Evolutionary conservation across 2,113 vertebrate genomes (phyloP), one percentile per base, ranked within the genome.

Genomic region (Rhinoderma darwinii): DNA sequence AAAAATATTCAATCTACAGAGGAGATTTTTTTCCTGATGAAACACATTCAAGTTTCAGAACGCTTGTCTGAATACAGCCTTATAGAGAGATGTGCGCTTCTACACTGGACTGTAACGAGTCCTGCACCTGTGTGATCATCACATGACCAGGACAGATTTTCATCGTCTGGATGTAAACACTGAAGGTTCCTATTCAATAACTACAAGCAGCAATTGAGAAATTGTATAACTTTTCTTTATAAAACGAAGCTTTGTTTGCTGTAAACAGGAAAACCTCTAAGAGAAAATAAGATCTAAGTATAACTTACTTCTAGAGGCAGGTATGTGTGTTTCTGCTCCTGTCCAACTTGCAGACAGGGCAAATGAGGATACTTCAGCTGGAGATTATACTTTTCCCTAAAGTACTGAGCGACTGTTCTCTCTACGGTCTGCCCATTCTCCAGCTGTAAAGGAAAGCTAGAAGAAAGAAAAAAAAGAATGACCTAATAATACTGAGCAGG

Each of bases 251-350:
- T n/a, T n/a, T n/a, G n/a, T n/a, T n/a, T n/a, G n/a, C n/a, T n/a
- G n/a, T n/a, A n/a, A n/a, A n/a, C n/a, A n/a, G n/a, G n/a, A n/a
- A n/a, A n/a, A n/a, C 1, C 25, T 66, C 27, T 15, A 66, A 66
- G 12, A 66, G 14, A 66, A 32, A 47, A 18, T 9, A 17, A 2
- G 18, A 35, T 37, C 5, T 17, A 51, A 5, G 22, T 30, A 61
- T 30, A 32, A 59, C 93, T 98, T 95, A 99, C 98, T 96, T 99
- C 98, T 90, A 99, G 95, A 88, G 98, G 98, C 92, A 99, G 95
- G 93, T 99, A 99, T 90, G 98, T 99, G 92, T 99, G 98, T 91
- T 99, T 99, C 93, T 99, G 98, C 89, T 99, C 98, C 91, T 99
- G 98, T 89, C 98, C 98, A 93, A 99, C 98, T 95, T 99, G 98